Evolutionary conservation across 2,113 vertebrate genomes (phyloP), one percentile per base, ranked within the genome.

Genomic region (Stigmatopora argus): DNA sequence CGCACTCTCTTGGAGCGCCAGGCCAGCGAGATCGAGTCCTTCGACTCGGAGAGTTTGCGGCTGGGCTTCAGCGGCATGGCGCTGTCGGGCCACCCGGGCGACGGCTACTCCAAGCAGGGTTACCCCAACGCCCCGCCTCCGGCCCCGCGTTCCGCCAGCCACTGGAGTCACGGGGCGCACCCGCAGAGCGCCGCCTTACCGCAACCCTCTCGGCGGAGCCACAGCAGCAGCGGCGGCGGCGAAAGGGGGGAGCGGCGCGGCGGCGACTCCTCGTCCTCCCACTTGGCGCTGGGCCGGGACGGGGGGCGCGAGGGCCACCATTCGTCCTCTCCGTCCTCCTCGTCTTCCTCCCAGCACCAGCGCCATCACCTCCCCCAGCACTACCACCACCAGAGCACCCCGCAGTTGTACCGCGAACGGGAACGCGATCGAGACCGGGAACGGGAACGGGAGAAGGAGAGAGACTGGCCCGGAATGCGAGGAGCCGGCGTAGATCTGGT

Each of bases 51-150:
- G 87, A 96, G 94, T 76, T 85, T 95, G 81, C 93, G 94, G n/a
- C 90, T 95, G 52, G 94, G 94, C 69, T 95, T 96, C 87, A 94
- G 92, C 84, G 94, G 90, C 83, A 92, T 96, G 92, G 91, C 93
- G 0, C 88, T 96, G 61, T 88, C 92, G 0, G 93, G 93, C 78
- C 93, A 94, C 79, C 93, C 93, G 10, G 91, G 93, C 0, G 94
- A 95, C 77, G 93, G 92, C 78, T 94, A 90, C 75, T 76, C 93
- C 69, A 94, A 92, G 82, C 94, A 93, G 84, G 92, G 93, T 79
- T 94, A 94, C 77, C 84, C 91, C 60, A 89, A 92, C 80, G 86
- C 60, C 65, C 82, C 79, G 3, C 64, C 91, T 45, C 81, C 92
- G 0, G 80, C 91, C 62, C 90, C 92, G 23, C 92, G 93, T 69